Conservation (phyloP, 2,113 vertebrate species). For the Hippolais icterina region DNA sequence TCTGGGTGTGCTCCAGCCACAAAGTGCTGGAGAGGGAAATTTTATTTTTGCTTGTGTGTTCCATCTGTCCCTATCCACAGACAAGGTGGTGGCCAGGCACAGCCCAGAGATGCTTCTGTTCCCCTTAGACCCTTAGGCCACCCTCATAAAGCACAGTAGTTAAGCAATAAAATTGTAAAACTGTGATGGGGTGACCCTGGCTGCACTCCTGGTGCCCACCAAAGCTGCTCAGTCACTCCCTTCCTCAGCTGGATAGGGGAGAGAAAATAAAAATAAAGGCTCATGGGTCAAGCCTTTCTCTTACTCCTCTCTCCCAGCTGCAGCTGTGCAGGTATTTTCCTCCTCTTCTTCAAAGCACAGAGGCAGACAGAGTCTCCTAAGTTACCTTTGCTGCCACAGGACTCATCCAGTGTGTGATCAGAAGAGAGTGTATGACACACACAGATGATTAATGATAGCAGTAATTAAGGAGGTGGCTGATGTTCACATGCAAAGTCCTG, state of each 20-base stretch:
- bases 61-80: background rate
- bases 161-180: background rate
- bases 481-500: background rate
- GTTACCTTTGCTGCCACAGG: background rate
- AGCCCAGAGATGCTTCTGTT: background rate
- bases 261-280: background rate
- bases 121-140: background rate
- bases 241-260: background rate
- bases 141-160: background rate
- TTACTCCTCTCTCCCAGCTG: background rate
- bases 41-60: background rate
- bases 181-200: background rate
- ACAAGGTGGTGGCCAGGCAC: background rate
- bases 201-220: background rate
- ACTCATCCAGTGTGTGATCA: background rate
- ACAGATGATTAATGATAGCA: background rate
- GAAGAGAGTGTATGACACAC: rapidly evolving
- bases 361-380: background rate
- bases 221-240: rapidly evolving
- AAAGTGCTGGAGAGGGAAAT: background rate
- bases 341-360: background rate
- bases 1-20: background rate
- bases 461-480: slow-evolving; percentile 10
- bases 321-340: background rate
- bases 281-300: background rate